Evolutionary conservation across 2,888 invertebrate genomes (phyloP).

Genomic region (Drosophila paucipuncta): DNA sequence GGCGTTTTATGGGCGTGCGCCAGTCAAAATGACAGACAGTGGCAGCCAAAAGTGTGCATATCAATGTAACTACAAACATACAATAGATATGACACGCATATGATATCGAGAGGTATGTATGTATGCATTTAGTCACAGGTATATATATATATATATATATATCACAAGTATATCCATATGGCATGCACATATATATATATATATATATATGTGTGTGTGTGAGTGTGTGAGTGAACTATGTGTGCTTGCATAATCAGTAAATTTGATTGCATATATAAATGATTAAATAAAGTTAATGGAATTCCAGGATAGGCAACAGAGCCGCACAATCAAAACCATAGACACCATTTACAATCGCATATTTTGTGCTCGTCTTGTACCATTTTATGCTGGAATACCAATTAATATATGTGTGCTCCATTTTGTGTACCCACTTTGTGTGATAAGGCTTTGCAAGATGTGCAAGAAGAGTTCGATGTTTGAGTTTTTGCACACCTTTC

Average conservation of each 20-base stretch:
- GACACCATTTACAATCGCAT: background rate
- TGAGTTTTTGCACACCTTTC: background rate
- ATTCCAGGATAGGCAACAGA: conserved; percentile 10
- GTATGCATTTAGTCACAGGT: background rate
- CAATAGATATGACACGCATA: conserved; percentile 21
- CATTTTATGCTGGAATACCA: conserved; percentile 5
- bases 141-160: background rate
- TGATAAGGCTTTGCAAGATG: background rate
- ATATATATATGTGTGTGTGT: rapidly evolving
- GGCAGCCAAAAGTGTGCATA: conserved; percentile 39
- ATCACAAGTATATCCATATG: background rate
- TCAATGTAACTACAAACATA: conserved; percentile 30
- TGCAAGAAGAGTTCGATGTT: no score
- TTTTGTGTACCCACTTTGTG: background rate
- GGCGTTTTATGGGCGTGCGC: conserved; percentile 50
- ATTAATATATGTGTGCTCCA: background rate
- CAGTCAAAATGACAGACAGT: conserved; percentile 27
- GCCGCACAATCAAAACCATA: background rate
- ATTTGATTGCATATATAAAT: conserved; percentile 68
- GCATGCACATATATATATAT: background rate
- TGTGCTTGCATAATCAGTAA: conserved; percentile 66
- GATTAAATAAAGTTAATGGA: conserved; percentile 71
- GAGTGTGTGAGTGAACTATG: background rate
- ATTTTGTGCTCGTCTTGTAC: background rate
- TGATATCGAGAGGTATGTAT: background rate